These are phyloP conservation scores for Drosophila miranda DNA, from an alignment of 1,140 invertebrate species.

Conservation along the genomic window DNA sequence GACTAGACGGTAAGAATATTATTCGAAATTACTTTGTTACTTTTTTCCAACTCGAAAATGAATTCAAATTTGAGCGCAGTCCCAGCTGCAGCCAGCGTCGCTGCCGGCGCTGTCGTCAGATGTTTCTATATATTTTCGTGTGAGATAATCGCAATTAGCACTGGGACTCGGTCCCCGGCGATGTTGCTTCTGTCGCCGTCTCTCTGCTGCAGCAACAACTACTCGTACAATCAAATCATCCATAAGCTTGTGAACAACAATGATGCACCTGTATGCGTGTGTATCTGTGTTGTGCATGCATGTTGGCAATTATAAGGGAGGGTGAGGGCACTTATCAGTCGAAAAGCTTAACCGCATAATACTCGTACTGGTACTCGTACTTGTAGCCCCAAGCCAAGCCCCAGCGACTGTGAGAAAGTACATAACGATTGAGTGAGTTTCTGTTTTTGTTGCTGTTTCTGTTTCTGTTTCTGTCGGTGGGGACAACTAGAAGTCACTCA, in stretches of 20 bases:
- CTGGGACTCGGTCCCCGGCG: slow-evolving; percentile 31
- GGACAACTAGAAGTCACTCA: slow-evolving; percentile 20
- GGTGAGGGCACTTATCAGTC: slow-evolving; percentile 68
- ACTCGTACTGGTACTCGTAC: slow-evolving; percentile 25
- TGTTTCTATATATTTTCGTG: slow-evolving; percentile 51
- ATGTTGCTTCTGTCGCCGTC: slow-evolving; percentile 1
- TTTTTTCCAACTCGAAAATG: slow-evolving; percentile 71
- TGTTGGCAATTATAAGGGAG: slow-evolving; percentile 75
- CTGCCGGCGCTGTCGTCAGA: slow-evolving; percentile 38
- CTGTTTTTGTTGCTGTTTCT: background rate
- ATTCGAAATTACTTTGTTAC: slow-evolving; percentile 75
- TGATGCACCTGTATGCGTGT: slow-evolving; percentile 44
- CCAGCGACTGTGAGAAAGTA: slow-evolving; percentile 66
- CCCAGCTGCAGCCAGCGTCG: slow-evolving; percentile 52
- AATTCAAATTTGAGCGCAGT: slow-evolving; percentile 74
- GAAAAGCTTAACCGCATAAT: slow-evolving; percentile 66
- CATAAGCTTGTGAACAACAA: slow-evolving; percentile 72
- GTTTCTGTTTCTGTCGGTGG: background rate
- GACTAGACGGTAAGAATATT: slow-evolving; percentile 72
- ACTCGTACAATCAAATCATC: slow-evolving; percentile 45
- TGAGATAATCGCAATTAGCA: slow-evolving; percentile 82
- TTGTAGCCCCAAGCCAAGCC: too few species aligned
- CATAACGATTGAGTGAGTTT: slow-evolving; percentile 28
- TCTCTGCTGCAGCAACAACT: slow-evolving; percentile 37
- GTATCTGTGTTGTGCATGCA: slow-evolving; percentile 72